Base-by-base conservation (phyloP, 2,113 vertebrate species). In the Calidris pygmaea region DNA sequence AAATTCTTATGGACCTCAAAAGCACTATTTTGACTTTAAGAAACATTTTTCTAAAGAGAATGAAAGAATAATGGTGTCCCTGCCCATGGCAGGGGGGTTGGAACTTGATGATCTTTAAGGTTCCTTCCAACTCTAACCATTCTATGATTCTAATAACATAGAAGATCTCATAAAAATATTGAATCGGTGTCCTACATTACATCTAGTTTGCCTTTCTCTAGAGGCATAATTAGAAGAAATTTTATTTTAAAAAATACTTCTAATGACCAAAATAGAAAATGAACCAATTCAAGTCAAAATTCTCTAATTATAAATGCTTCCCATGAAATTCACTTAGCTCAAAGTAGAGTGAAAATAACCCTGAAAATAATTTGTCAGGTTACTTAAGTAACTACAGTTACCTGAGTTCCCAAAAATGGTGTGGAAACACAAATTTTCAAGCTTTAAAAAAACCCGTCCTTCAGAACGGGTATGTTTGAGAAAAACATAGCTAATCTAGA, bases 1-100 rank as follows among this genome's bases (percentile, higher is more conserved):
- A 98, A 98, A 97, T 98, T 98, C 96, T 97, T 97, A 98, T 91
- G 97, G 97, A 98, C 97, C 97, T 98, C 97, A 98, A 97, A 98
- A 98, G 96, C 98, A 98, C 98, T 98, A 98, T 98, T 98, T 98
- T 98, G 97, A 97, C 98, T 98, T 98, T 97, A 91, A 97, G 95
- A 97, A 96, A 96, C 68, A 35, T 92, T 97, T 98, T 98, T 97
- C 96, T 96, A 75, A 96, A 95, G 74, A 70, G 56, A 92, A 93
- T 43, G 56, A 88, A 73, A 95, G 47, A 48, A 48, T 48, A 48
- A 48, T 48, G 47, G 47, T 22, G 47, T 48, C 47, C 21, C 47
- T 48, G 47, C 47, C 47, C 47, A 22, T 48, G 47, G 47, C 47
- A 48, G 47, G 47, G 43, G 43, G 43, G 43, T 43, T 43, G 43